phyloP scores from a whole-genome alignment of 2,113 vertebrate genomes.

The Toxotes chatareus region DNA sequence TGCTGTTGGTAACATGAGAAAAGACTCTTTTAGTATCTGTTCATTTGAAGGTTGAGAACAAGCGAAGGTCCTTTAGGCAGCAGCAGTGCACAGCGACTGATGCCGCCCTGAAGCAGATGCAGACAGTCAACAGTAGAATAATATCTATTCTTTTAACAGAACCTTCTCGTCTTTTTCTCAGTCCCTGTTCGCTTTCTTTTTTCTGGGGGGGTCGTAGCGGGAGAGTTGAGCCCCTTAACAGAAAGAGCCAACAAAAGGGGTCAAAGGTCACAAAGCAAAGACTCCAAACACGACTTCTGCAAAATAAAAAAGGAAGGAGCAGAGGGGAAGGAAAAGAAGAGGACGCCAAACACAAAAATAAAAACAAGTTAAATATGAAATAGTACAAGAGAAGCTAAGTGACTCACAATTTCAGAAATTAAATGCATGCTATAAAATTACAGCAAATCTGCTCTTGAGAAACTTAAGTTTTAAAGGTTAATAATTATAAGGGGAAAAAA shows the following conservation, averaged over 20 bases:
- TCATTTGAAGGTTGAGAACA: slow-evolving; percentile 54
- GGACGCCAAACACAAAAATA: slow-evolving; percentile 76
- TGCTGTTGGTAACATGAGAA: slow-evolving; percentile 74
- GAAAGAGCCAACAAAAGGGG: slow-evolving; percentile 63
- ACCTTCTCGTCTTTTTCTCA: slow-evolving; percentile 84
- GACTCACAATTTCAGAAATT: slow-evolving; percentile 84
- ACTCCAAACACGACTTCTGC: slow-evolving; percentile 76
- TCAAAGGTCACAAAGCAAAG: slow-evolving; percentile 64
- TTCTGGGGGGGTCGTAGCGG: slow-evolving; percentile 51
- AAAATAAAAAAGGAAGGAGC: slow-evolving; percentile 76
- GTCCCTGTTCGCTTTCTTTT: slow-evolving; percentile 82
- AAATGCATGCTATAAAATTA: slow-evolving; percentile 88
- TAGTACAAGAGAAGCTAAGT: slow-evolving; percentile 81
- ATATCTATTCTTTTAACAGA: slow-evolving; percentile 84
- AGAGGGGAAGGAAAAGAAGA: slow-evolving; percentile 82
- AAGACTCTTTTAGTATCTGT: slow-evolving; percentile 73
- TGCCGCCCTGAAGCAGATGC: slow-evolving; percentile 30
- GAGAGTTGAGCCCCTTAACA: slow-evolving; percentile 58
- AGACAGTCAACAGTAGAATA: slow-evolving; percentile 72
- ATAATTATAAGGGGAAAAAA: slow-evolving; percentile 81
- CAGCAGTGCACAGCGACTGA: slow-evolving; percentile 33
- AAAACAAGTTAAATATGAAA: slow-evolving; percentile 77
- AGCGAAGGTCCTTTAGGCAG: slow-evolving; percentile 34
- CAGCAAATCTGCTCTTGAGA: slow-evolving; percentile 85
- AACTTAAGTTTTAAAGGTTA: slow-evolving; percentile 85